Conservation (phyloP, 2,888 invertebrate species). For the Lithophane leautieri region DNA sequence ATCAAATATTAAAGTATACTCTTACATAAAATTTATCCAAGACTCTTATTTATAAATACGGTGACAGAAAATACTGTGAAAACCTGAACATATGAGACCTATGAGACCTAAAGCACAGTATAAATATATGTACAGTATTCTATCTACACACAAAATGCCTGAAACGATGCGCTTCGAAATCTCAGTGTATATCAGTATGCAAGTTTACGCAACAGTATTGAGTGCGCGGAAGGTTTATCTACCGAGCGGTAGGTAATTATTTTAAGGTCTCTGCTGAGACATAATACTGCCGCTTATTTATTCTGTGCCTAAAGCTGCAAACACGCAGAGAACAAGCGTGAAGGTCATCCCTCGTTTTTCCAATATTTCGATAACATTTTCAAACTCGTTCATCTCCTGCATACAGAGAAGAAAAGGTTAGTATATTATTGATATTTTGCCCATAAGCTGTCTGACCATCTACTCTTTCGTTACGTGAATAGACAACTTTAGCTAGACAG, state of each 20-base stretch:
- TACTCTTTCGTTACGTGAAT: not conserved
- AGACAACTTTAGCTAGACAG: constrained; percentile 14
- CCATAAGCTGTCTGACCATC: not conserved
- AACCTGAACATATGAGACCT: too few species aligned
- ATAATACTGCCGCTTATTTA: too few species aligned
- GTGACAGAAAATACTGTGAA: not conserved
- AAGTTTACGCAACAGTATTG: too few species aligned
- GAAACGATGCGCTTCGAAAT: too few species aligned
- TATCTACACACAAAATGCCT: too few species aligned
- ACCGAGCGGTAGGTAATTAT: too few species aligned
- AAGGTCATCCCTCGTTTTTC: not conserved
- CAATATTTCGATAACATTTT: not conserved
- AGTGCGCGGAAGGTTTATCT: too few species aligned
- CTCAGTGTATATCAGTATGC: too few species aligned
- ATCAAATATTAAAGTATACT: not conserved
- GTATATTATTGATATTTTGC: not conserved
- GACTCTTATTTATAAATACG: too few species aligned
- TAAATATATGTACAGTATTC: too few species aligned
- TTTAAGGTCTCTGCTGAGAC: too few species aligned
- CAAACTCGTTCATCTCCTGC: not conserved
- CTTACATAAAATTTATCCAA: not conserved
- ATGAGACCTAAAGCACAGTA: not conserved
- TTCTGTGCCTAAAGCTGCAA: too few species aligned
- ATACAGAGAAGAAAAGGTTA: not conserved
- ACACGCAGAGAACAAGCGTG: not conserved